These are phyloP conservation scores for Drosophila biarmipes DNA, from an alignment of 1,140 invertebrate species.

Conservation along the genomic window DNA sequence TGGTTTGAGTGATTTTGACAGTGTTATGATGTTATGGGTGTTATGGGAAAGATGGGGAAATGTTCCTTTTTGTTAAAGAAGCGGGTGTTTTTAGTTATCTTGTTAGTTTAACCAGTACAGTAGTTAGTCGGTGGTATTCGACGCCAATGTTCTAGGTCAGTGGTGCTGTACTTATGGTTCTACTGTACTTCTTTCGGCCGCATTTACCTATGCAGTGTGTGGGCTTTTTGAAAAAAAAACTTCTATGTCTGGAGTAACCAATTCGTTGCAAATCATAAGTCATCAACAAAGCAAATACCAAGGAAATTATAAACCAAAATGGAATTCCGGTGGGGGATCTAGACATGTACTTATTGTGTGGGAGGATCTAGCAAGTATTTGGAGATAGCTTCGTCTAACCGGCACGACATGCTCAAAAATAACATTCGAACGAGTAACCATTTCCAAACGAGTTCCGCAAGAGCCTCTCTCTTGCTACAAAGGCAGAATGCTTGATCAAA, in stretches of 20 bases:
- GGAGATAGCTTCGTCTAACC: conserved; percentile 27
- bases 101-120: conserved; percentile 24
- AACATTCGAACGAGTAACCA: conserved; percentile 28
- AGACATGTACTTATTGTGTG: conserved; percentile 25
- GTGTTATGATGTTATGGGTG: conserved; percentile 14
- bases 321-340: conserved; percentile 18
- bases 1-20: conserved; percentile 14
- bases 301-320: conserved; percentile 42
- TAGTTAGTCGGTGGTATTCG: conserved; percentile 22
- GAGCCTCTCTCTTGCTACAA: neutral
- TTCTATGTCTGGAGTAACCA: conserved; percentile 52
- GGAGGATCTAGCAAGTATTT: conserved; percentile 19
- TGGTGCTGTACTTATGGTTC: conserved; percentile 23
- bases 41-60: conserved; percentile 16
- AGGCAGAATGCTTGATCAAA: conserved; percentile 14
- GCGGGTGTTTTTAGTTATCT: conserved; percentile 19
- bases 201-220: conserved; percentile 9
- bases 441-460: conserved; percentile 28
- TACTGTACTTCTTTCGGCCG: conserved; percentile 32
- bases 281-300: conserved; percentile 40
- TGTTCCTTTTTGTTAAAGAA: conserved; percentile 22
- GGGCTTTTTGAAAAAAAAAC: conserved; percentile 3
- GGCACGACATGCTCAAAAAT: conserved; percentile 37
- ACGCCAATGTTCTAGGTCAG: conserved; percentile 32
- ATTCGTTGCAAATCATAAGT: conserved; percentile 57